These are phyloP conservation scores for Zaprionus lineosus DNA, from an alignment of 2,888 invertebrate genomes.

Conservation along the genomic window DNA sequence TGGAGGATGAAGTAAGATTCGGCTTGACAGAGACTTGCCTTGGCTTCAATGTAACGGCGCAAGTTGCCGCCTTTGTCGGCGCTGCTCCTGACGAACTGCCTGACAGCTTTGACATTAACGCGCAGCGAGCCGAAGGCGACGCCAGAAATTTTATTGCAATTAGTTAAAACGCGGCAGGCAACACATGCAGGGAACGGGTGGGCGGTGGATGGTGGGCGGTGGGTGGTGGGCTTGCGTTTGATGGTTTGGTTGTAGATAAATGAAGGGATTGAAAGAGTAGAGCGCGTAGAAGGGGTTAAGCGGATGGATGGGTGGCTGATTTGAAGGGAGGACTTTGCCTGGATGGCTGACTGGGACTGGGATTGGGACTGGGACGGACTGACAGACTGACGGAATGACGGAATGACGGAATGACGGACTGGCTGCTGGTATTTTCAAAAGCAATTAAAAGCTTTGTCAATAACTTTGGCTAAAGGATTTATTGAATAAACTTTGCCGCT, in stretches of 20 bases:
- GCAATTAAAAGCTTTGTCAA: slow-evolving; percentile 65
- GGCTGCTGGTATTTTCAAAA: slow-evolving; percentile 38
- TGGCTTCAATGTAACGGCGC: slow-evolving; percentile 1
- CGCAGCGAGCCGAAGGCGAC: slow-evolving; percentile 14
- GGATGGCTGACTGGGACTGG: no score
- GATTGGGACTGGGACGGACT: no score
- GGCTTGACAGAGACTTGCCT: not conserved
- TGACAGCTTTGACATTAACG: slow-evolving; percentile 47
- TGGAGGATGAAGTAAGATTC: not conserved
- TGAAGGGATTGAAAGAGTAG: no score
- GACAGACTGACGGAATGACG: no score
- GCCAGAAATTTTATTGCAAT: slow-evolving; percentile 54
- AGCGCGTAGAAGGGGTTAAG: no score
- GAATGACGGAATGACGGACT: no score
- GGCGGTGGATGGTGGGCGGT: not conserved
- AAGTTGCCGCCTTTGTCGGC: slow-evolving; percentile 12
- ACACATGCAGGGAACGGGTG: slow-evolving; percentile 18
- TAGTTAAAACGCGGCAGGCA: slow-evolving; percentile 48
- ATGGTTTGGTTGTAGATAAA: no score
- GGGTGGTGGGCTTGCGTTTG: no score
- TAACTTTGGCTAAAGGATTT: slow-evolving; percentile 56
- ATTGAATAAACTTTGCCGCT: slow-evolving; percentile 55
- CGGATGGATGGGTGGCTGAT: no score
- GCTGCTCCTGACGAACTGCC: slow-evolving; percentile 33
- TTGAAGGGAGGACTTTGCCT: not conserved